Evolutionary conservation across 2,888 invertebrate genomes (phyloP), one percentile per base, ranked within the genome.

Genomic region (Hypsopygia costalis): DNA sequence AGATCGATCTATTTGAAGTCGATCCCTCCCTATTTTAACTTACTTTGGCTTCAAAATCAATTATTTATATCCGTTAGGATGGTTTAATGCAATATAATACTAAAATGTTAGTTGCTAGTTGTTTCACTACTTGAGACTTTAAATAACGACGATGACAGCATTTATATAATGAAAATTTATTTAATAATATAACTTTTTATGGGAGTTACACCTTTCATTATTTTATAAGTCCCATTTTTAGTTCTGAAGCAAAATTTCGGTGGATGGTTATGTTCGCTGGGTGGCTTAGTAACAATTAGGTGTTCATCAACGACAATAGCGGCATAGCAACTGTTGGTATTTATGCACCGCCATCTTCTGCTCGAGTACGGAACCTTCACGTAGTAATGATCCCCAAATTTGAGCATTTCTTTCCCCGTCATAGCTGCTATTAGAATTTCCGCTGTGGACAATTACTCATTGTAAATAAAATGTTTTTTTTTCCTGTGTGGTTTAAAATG

Each of bases 321-420:
- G 4, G 49, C 46, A 38, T 39, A 72, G 41, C 73, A 73, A 3
- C 51, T 42, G 11, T 57, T 58, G 0, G 74, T 74, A 32, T 69
- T 60, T n/a, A 69, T 53, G 30, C 74, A 74, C 0, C 74, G 52
- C 73, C 74, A 73, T 21, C 55, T 52, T 20, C 49, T 46, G 35
- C 46, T 57, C 0, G 46, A 49, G 6, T 49, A 45, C 0, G 61
- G 58, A 8, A 52, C 43, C 40, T 47, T 59, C 4, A 52, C 49
- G 43, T 72, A 73, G 40, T 55, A 69, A 42, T 65, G 57, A 1
- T 51, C 51, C 34, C 54, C 45, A 44, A 65, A 68, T 38, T 53
- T 59, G 5, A 70, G 43, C 2, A 64, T 45, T 2, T 43, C 38
- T 30, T 51, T 55, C 4, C 61, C 59, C 11, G 40, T 44, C 5